Base-by-base conservation (phyloP, 2,113 vertebrate genomes). In the Sorex araneus region DNA sequence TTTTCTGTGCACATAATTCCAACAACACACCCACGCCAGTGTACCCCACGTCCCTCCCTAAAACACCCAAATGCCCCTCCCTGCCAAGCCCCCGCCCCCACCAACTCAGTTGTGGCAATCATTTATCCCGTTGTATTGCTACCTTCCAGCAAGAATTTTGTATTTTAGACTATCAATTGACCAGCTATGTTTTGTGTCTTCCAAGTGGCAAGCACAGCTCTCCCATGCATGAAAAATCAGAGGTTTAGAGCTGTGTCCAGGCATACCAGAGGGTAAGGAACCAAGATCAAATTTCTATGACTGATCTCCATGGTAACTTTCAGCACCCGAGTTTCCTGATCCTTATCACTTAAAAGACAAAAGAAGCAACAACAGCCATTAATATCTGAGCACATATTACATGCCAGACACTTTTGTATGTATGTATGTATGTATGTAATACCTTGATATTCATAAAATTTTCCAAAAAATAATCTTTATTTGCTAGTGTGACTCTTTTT, bases 341-440 rank as follows among this genome's bases (percentile, higher is more conserved):
- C 43, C 81, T n/a, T 70, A 60, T 91, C 34, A 87, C 78, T 87
- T 66, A 90, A 84, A 91, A 76, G 47, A 8, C 36, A 54, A 9
- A 60, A 60, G 21, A 60, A 60, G 21, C 13, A 60, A 60, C 13
- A 60, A 60, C 13, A 3, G 57, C 57, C 57, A 30, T 40, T 67
- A 80, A 30, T 89, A 54, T 23, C 7, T 64, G 18, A 91, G 63
- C 23, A 82, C 50, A 85, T 67, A 36, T 2, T 54, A 28, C 81
- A n/a, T 81, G n/a, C 3, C 11, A 9, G 10, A 7, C 23, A 87
- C 57, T 83, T 82, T 32, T 3, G 23, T 75, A 40, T 7, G n/a
- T n/a, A n/a, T n/a, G n/a, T n/a, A n/a, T n/a, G n/a, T n/a, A n/a
- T n/a, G n/a, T n/a, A n/a, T n/a, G n/a, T n/a, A n/a, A 40, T 7